Evolutionary conservation across 2,888 invertebrate species (phyloP).

Genomic region (Apotomis turbidana): DNA sequence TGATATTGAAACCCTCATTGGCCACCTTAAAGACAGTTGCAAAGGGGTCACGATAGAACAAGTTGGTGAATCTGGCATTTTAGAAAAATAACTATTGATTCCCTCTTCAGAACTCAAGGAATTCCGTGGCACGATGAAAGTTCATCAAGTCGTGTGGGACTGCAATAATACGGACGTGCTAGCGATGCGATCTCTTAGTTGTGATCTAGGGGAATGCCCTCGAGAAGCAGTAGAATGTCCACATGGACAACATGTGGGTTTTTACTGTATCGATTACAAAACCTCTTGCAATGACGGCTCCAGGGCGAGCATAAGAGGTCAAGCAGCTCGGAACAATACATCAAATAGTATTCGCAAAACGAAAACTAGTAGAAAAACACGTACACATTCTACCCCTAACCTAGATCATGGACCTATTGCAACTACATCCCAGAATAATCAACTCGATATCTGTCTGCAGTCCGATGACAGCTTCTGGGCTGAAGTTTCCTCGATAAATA

Average conservation of each 20-base stretch:
- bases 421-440: neutral
- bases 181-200: neutral
- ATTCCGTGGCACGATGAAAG: neutral
- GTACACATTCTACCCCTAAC: neutral
- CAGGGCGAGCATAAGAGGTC: neutral
- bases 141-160: neutral
- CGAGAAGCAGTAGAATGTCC: neutral
- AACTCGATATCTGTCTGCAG: too few species aligned
- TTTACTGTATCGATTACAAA: neutral
- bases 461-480: slow-evolving; percentile 1
- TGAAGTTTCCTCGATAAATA: neutral
- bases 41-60: neutral
- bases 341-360: neutral
- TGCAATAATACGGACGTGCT: neutral
- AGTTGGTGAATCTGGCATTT: slow-evolving; percentile 3
- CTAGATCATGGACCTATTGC: neutral
- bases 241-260: neutral
- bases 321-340: too few species aligned
- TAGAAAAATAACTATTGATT: slow-evolving; percentile 3
- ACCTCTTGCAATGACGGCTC: neutral
- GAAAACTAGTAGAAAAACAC: neutral
- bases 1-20: neutral
- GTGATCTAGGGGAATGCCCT: neutral
- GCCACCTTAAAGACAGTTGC: neutral
- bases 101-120: neutral